Evolutionary conservation across 2,888 invertebrate species (phyloP), one percentile per base, ranked within the genome.

Genomic region (Limenitis camilla): DNA sequence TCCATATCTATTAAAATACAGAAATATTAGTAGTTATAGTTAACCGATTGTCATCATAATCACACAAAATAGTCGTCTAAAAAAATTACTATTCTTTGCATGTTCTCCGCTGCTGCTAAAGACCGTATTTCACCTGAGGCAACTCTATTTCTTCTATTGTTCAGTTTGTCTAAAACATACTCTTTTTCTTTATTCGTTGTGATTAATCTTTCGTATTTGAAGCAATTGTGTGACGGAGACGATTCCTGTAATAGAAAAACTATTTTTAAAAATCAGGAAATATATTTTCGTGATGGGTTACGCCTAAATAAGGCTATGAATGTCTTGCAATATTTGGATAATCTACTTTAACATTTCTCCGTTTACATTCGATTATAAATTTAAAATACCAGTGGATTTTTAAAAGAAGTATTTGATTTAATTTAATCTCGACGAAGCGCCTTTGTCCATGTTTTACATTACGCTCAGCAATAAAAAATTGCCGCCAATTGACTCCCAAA

Each of bases 11-110:
- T 19, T 35, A 47, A 52, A 49, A n/a, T 50, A 33, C 7, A 28
- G 5, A 10, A 4, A 6, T 10, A 9, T 33, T 2, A 2, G n/a
- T 7, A 40, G 19, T 46, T 38, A 29, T 29, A 10, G 30, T 30
- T 30, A 38, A 31, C n/a, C 7, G n/a, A 28, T 29, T 40, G 10
- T 32, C 8, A 6, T n/a, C 38, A 31, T 4, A 48, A 47, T 10
- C 27, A 29, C 10, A 32, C 31, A 32, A 7, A 32, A 43, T 6
- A 43, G 19, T 9, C 8, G 8, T 27, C 27, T 9, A 31, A 19
- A n/a, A n/a, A 8, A n/a, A 27, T 70, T 68, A 86, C 86, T 81
- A 86, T 61, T 73, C 78, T 80, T 42, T 70, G 56, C 81, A 87
- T 83, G 60, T 76, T 75, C 29, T 66, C 72, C 1, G 86, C 78